phyloP scores from a whole-genome alignment of 2,797 vertebrate species.

The Arrhamphus sclerolepis region DNA sequence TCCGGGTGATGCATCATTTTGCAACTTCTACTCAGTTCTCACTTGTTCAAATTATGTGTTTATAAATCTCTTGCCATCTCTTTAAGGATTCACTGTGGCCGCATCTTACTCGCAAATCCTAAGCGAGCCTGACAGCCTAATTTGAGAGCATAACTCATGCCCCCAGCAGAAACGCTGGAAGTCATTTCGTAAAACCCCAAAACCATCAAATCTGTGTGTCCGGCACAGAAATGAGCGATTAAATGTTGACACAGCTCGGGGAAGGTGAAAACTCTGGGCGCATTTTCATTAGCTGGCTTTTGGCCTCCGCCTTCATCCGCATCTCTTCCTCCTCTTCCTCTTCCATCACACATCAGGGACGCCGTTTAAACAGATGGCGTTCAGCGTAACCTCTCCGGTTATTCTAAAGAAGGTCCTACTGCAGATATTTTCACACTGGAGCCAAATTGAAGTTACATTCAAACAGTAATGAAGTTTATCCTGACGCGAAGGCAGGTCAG shows the following conservation, averaged over 20 bases:
- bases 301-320: conserved; percentile 29
- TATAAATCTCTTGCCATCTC: conserved; percentile 25
- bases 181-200: conserved; percentile 46
- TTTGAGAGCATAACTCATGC: conserved; percentile 43
- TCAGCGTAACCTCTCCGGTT: too few relatives aligned
- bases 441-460: conserved; percentile 56
- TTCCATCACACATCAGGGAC: too few relatives aligned
- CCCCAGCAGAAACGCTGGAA: conserved; percentile 30
- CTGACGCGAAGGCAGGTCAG: conserved; percentile 7
- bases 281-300: conserved; percentile 34
- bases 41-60: conserved; percentile 21
- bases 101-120: conserved; percentile 45
- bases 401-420: too few relatives aligned
- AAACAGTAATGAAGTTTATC: conserved; percentile 43
- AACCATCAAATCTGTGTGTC: conserved; percentile 42
- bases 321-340: conserved; percentile 23
- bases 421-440: background rate
- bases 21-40: background rate
- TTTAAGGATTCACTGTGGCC: conserved; percentile 29
- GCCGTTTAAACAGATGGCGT: too few relatives aligned
- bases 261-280: conserved; percentile 44
- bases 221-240: conserved; percentile 44
- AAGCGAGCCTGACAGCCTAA: conserved; percentile 56
- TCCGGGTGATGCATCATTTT: too few relatives aligned
- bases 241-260: conserved; percentile 33